Base-by-base conservation (phyloP, 1,140 invertebrate species). In the Drosophila pachea region DNA sequence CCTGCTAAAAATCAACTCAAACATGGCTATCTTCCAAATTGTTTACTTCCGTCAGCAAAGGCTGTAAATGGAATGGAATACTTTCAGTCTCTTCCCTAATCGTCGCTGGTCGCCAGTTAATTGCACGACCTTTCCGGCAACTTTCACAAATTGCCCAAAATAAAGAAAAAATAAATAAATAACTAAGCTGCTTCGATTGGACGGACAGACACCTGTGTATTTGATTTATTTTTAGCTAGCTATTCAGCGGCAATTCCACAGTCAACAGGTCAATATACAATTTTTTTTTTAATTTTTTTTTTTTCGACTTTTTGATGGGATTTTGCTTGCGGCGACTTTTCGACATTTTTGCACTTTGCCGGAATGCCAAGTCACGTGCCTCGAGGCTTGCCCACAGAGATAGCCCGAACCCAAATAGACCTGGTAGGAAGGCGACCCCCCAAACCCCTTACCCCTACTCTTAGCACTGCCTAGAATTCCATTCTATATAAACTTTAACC, bases 311-410 rank as follows among this genome's bases (percentile, higher is more conserved):
- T 14, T 22, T 14, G 36, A 58, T 56, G 31, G 22, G 22, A 58
- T 60, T 7, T 45, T 45, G 6, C 22, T 60, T 55, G 43, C 31
- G 31, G 61, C 54, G 45, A 12, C n/a, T 56, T 45, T 56, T 56
- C 31, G 53, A 55, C 38, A 56, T 67, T 68, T 68, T 78, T 74
- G 60, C 67, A 78, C 47, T 69, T 69, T 73, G 58, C 59, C 59
- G 62, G 74, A 79, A 49, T 54, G 73, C 53, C 76, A 64, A 84
- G 73, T 83, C 79, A 83, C 79, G 79, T 84, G 79, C 79, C 75
- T 42, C 58, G 74, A 43, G 65, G 76, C 50, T 43, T 72, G 70
- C 56, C 43, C 68, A 22, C 12, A 40, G 43, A 47, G 53, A 38
- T 56, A 43, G n/a, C n/a, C n/a, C n/a, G n/a, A n/a, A n/a, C n/a